These are phyloP conservation scores for Neoascia interrupta DNA, from an alignment of 2,888 invertebrate species.

Conservation along the genomic window DNA sequence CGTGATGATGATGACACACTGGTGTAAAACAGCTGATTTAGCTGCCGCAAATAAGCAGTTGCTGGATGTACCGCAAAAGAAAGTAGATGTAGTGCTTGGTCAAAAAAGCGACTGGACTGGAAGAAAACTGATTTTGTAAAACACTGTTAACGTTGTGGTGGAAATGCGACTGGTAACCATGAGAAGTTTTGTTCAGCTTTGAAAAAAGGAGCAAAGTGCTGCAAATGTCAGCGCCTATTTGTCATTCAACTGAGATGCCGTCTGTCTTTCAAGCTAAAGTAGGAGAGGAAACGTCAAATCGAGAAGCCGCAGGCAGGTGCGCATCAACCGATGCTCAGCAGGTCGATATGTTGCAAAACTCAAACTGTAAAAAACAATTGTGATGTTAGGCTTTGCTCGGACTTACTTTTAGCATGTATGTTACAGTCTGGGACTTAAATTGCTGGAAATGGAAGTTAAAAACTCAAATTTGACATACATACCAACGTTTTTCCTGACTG, in stretches of 20 bases:
- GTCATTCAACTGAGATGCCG: neutral
- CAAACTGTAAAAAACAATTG: neutral
- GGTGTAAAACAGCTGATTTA: conserved; percentile 31
- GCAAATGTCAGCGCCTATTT: conserved; percentile 11
- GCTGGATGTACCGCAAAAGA: conserved; percentile 26
- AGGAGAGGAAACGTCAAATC: conserved; percentile 2
- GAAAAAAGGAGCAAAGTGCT: conserved; percentile 15
- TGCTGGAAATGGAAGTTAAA: no score
- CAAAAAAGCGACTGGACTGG: neutral
- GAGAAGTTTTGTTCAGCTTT: conserved; percentile 18
- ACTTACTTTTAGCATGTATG: no score
- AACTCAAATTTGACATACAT: no score
- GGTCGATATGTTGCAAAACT: conserved; percentile 3
- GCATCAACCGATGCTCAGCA: no score
- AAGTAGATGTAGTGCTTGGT: neutral
- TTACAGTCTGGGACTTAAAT: no score
- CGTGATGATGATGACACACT: conserved; percentile 50
- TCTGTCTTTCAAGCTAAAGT: no score
- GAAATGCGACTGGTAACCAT: conserved; percentile 4
- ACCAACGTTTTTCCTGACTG: no score
- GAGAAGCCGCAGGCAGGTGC: neutral
- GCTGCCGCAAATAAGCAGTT: conserved; percentile 27
- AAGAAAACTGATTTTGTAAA: conserved; percentile 15
- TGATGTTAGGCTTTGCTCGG: no score
- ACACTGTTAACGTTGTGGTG: conserved; percentile 17